Conservation (phyloP, 2,888 invertebrate species). For the Pyralis farinalis region DNA sequence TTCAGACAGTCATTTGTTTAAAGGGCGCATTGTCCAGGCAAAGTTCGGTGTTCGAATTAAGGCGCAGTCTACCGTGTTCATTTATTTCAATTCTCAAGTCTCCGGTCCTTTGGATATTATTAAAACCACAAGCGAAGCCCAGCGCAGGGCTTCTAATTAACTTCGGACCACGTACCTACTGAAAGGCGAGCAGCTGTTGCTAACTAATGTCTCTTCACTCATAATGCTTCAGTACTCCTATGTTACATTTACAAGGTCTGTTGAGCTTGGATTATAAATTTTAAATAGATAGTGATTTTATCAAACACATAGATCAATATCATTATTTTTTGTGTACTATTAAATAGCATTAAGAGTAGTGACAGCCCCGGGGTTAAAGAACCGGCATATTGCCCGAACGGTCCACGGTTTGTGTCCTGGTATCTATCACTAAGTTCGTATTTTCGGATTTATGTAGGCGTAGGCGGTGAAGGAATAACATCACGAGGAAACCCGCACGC, state of each 20-base stretch:
- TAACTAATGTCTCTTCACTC: conserved; percentile 42
- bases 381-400: too few species aligned
- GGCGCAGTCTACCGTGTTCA: conserved; percentile 43
- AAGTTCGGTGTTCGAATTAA: not conserved
- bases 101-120: conserved; percentile 56
- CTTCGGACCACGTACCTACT: conserved; percentile 41
- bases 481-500: too few species aligned
- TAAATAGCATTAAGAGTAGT: too few species aligned
- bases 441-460: too few species aligned
- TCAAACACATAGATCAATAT: too few species aligned
- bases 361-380: too few species aligned
- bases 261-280: conserved; percentile 4
- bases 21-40: not conserved
- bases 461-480: too few species aligned
- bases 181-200: conserved; percentile 50
- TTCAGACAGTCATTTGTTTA: too few species aligned
- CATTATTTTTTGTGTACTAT: too few species aligned
- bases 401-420: too few species aligned
- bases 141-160: conserved; percentile 63
- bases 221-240: conserved; percentile 33
- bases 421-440: too few species aligned
- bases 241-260: conserved; percentile 17
- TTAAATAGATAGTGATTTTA: too few species aligned
- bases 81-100: conserved; percentile 58
- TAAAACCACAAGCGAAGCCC: conserved; percentile 56